A percentile compares a stretch with the other conserved stretches of the same genome.
Conservation (phyloP, 2,888 invertebrate genomes). For the Protonemura montana region DNA sequence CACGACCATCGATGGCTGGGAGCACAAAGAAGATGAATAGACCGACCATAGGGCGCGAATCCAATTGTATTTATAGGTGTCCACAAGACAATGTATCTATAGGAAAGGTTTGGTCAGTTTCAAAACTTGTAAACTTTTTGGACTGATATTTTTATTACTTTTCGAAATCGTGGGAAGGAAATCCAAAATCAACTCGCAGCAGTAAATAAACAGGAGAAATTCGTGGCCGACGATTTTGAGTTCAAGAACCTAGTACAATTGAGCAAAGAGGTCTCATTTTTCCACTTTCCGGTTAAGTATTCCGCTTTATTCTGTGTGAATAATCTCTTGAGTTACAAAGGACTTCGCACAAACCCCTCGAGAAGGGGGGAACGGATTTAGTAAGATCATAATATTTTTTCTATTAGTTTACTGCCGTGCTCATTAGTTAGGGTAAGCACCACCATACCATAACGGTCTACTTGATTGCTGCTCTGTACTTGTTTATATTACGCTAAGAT, state of each 20-base stretch:
- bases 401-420: too few relatives aligned
- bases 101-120: constrained; percentile 34
- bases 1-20: not conserved
- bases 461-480: too few relatives aligned
- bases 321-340: too few relatives aligned
- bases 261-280: not conserved
- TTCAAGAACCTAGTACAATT: constrained; percentile 29
- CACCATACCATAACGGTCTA: too few relatives aligned
- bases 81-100: constrained; percentile 9
- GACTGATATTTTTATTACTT: constrained; percentile 28
- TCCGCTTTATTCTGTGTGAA: not conserved
- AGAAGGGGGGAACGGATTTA: too few relatives aligned
- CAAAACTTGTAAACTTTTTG: constrained; percentile 18
- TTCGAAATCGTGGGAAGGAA: constrained; percentile 36
- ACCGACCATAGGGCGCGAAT: constrained; percentile 9
- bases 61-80: constrained; percentile 27
- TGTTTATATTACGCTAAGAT: too few relatives aligned
- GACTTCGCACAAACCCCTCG: too few relatives aligned
- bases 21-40: constrained; percentile 23
- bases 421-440: too few relatives aligned
- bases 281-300: not conserved
- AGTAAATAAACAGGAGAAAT: constrained; percentile 32
- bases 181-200: constrained; percentile 28
- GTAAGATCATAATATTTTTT: too few relatives aligned
- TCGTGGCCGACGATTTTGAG: not conserved